Evolutionary conservation across 2,113 vertebrate species (phyloP).

Genomic region (Riparia riparia): DNA sequence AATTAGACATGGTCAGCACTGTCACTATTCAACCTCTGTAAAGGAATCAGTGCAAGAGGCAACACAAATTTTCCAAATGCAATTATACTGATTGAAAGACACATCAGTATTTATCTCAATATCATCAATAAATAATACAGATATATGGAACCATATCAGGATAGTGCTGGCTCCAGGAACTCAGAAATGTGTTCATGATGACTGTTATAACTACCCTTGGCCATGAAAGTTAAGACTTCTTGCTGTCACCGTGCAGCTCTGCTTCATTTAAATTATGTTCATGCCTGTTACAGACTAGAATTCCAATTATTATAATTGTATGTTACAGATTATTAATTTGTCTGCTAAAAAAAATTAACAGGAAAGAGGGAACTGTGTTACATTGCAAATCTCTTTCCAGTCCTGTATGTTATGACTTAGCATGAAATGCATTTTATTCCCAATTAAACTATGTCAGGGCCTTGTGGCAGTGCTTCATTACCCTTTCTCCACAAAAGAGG

Average conservation of each 20-base stretch:
- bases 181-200: neutral
- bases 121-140: neutral
- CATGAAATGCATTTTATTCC: neutral
- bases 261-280: neutral
- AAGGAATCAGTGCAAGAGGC: neutral
- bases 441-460: neutral
- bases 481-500: neutral
- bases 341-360: neutral
- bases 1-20: neutral
- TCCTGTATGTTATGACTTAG: neutral
- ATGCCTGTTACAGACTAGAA: neutral
- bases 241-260: neutral
- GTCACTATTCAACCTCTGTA: neutral
- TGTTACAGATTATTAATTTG: neutral
- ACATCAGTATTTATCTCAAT: neutral
- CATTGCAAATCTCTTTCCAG: neutral
- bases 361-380: neutral
- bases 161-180: neutral
- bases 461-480: constrained; percentile 1
- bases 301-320: neutral
- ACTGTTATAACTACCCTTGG: neutral
- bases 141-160: neutral
- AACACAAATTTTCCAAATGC: neutral
- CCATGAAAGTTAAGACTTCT: neutral
- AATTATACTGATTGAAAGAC: neutral